phyloP scores from a whole-genome alignment of 1,140 invertebrate genomes.

The Nasonia vitripennis region DNA sequence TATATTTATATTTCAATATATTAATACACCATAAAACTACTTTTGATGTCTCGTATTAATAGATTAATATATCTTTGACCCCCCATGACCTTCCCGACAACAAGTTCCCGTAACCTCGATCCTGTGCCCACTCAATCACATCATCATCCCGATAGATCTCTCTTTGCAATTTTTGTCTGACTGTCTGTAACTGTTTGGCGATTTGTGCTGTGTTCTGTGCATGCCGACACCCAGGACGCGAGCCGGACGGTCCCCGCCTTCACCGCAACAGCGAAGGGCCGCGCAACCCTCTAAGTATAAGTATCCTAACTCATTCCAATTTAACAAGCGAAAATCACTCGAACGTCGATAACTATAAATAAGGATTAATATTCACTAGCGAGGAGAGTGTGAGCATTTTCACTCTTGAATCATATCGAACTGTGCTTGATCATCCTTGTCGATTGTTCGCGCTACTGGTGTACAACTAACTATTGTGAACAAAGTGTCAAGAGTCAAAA shows the following conservation, averaged over 20 bases:
- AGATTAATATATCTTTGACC: slow-evolving; percentile 1
- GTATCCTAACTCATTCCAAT: slow-evolving; percentile 65
- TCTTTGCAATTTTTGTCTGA: slow-evolving; percentile 62
- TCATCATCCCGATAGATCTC: slow-evolving; percentile 50
- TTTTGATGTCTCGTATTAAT: slow-evolving; percentile 24
- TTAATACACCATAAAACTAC: background rate
- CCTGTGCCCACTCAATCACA: background rate
- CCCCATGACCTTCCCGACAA: background rate
- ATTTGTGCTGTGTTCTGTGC: slow-evolving; percentile 76
- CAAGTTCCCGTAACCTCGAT: background rate
- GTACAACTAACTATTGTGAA: background rate
- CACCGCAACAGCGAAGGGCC: slow-evolving; percentile 72
- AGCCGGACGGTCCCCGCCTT: slow-evolving; percentile 75
- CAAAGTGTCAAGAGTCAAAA: background rate
- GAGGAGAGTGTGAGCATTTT: slow-evolving; percentile 3
- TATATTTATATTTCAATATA: background rate
- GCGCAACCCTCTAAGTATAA: slow-evolving; percentile 75
- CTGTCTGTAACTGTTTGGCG: slow-evolving; percentile 74
- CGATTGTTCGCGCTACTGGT: no score
- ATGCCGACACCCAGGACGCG: slow-evolving; percentile 74
- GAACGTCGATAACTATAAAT: slow-evolving; percentile 4
- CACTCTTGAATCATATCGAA: background rate
- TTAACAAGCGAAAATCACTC: slow-evolving; percentile 46
- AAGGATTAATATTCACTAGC: background rate
- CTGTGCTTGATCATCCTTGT: no score